A percentile compares a stretch with the other conserved stretches of the same genome.
Conservation (phyloP, 2,113 vertebrate genomes). For the Anolis carolinensis region DNA sequence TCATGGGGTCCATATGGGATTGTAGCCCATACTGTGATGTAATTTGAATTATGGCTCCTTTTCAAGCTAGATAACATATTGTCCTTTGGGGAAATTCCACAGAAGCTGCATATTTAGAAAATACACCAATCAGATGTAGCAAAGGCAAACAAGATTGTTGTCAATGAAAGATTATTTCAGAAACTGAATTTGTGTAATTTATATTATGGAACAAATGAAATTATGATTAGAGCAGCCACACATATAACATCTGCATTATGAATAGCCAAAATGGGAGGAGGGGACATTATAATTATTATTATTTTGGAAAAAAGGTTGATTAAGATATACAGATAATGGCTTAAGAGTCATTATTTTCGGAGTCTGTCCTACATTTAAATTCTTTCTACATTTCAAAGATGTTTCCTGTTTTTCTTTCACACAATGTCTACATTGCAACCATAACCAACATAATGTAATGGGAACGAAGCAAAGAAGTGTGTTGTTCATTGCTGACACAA, state of each 20-base stretch:
- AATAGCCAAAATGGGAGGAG: neutral
- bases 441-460: constrained; percentile 25
- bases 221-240: neutral
- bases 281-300: constrained; percentile 44
- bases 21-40: neutral
- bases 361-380: neutral
- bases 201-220: neutral
- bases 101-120: neutral
- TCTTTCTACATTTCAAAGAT: constrained; percentile 33
- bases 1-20: neutral
- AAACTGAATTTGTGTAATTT: neutral
- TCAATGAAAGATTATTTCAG: neutral
- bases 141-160: neutral
- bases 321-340: constrained; percentile 39
- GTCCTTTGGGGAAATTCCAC: neutral
- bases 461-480: constrained; percentile 23
- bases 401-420: constrained; percentile 22
- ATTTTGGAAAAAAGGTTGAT: constrained; percentile 40
- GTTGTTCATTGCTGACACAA: constrained; percentile 32
- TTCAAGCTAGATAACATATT: neutral
- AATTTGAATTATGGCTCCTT: neutral
- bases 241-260: neutral
- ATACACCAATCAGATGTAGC: too few relatives aligned
- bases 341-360: constrained; percentile 33
- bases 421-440: neutral